Evolutionary conservation across 2,888 invertebrate genomes (phyloP), one percentile per base, ranked within the genome.

Genomic region (Alloplasta piceator): DNA sequence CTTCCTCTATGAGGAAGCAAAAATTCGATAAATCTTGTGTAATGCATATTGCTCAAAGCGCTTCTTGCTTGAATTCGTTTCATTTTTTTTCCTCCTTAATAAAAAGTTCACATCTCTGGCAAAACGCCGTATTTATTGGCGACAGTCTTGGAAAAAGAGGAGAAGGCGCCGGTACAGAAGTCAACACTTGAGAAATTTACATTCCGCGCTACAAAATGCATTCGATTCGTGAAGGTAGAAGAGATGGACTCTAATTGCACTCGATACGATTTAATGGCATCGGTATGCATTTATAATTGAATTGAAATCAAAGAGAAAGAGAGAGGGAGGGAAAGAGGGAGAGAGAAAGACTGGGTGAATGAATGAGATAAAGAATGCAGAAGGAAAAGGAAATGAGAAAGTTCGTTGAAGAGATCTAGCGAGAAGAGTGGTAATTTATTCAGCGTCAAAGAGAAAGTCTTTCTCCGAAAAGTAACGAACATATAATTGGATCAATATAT

Each of bases 401-500:
- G 9, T 61, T 76, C 75, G 10, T 68, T 61, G 68, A n/a, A 52
- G 26, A 26, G 38, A 66, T 77, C 38, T 26, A 26, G 14, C 39
- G 9, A 43, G 41, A 52, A 12, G 61, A 39, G 52, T 60, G 66
- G 14, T 72, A 80, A 77, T 64, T 77, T 80, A 80, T 77, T 73
- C 77, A 46, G 73, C 64, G 80, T 73, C 76, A 70, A 77, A 80
- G 75, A 41, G 60, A 71, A 64, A 66, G 60, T 55, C 39, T 66
- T 38, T 60, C 41, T 72, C n/a, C 16, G 61, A 56, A 64, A 70
- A 80, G 72, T 75, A 72, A 52, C 76, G 58, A 76, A 55, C 14
- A 16, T 68, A 48, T 73, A 77, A 81, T 81, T 81, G 73, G 73
- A 81, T 81, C 80, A 64, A 81, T 81, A 64, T 36, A 9, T 58